Percentiles rank a stretch among this genome's conserved stretches.
phyloP scores from a whole-genome alignment of 2,888 invertebrate species.

The Adelphocoris suturalis region DNA sequence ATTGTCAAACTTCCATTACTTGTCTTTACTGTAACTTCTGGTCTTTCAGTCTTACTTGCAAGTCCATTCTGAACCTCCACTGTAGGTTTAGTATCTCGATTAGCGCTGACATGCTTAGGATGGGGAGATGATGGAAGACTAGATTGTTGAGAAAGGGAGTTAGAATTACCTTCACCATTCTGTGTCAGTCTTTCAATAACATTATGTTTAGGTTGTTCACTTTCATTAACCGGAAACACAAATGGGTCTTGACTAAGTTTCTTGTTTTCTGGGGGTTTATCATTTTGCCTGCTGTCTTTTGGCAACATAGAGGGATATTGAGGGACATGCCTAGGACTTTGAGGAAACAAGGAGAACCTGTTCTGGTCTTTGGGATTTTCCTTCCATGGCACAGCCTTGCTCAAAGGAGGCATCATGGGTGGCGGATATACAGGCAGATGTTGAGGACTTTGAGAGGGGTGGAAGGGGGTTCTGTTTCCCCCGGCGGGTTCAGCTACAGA shows the following conservation, averaged over 20 bases:
- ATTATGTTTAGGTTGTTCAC: conserved; percentile 5
- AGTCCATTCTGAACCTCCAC: neutral
- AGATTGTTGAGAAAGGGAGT: conserved; percentile 20
- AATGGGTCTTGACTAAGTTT: conserved; percentile 60
- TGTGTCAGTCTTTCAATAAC: neutral
- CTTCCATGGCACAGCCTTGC: conserved; percentile 64
- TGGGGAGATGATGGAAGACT: conserved; percentile 37
- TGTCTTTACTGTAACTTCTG: conserved; percentile 71
- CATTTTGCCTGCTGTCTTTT: neutral
- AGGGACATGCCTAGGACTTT: conserved; percentile 46
- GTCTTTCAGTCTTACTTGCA: conserved; percentile 47
- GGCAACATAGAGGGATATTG: conserved; percentile 29
- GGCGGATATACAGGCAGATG: conserved; percentile 68
- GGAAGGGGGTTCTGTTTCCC: conserved; percentile 56
- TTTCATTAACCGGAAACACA: conserved; percentile 33
- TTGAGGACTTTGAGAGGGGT: conserved; percentile 50
- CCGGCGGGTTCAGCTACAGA: conserved; percentile 40
- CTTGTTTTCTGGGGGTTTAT: conserved; percentile 30
- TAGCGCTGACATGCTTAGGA: neutral
- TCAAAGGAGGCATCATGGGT: conserved; percentile 56
- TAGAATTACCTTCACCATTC: neutral
- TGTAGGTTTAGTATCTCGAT: neutral
- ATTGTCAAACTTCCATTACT: conserved; percentile 71
- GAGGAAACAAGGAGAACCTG: conserved; percentile 33
- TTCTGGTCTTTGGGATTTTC: conserved; percentile 13